Percentiles rank a stretch among this genome's conserved stretches.
Evolutionary conservation across 2,113 vertebrate genomes (phyloP).

Genomic region (Gadus macrocephalus): DNA sequence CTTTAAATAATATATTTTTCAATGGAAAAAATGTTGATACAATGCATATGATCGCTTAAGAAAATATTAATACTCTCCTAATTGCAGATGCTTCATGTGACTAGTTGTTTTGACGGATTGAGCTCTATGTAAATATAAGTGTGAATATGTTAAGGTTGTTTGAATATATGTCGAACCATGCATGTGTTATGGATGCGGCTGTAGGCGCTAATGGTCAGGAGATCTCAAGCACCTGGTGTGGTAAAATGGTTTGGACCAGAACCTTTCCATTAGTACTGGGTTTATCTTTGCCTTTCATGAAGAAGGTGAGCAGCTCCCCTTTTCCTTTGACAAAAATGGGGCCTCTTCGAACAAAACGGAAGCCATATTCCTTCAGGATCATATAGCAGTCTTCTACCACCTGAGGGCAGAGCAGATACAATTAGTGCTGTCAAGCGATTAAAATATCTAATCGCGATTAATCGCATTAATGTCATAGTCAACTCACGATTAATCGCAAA

Average conservation of each 20-base stretch:
- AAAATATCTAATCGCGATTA: too few relatives aligned
- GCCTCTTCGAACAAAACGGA: conserved; percentile 89
- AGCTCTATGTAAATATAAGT: not conserved
- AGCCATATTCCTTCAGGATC: conserved; percentile 87
- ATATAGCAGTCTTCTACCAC: conserved; percentile 91
- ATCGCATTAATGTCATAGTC: too few relatives aligned
- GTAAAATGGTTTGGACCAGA: conserved; percentile 76
- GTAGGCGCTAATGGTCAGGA: conserved; percentile 62
- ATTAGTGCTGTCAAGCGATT: too few relatives aligned
- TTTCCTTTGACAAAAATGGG: conserved; percentile 95
- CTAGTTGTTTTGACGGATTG: conserved; percentile 8
- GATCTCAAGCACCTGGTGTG: conserved; percentile 84
- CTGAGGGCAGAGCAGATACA: conserved; percentile 60
- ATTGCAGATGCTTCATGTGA: conserved; percentile 4
- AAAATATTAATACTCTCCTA: conserved; percentile 4
- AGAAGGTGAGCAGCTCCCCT: conserved; percentile 92
- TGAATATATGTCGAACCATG: not conserved
- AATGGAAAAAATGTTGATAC: too few relatives aligned
- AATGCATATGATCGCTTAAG: too few relatives aligned
- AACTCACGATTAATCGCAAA: too few relatives aligned
- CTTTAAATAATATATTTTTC: too few relatives aligned
- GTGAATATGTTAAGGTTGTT: not conserved
- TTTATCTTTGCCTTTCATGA: conserved; percentile 91
- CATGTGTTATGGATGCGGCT: not conserved
- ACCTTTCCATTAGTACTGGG: conserved; percentile 68